Percentiles rank a stretch among this genome's conserved stretches.
phyloP scores from a whole-genome alignment of 2,113 vertebrate genomes.

The Tenrec ecaudatus region DNA sequence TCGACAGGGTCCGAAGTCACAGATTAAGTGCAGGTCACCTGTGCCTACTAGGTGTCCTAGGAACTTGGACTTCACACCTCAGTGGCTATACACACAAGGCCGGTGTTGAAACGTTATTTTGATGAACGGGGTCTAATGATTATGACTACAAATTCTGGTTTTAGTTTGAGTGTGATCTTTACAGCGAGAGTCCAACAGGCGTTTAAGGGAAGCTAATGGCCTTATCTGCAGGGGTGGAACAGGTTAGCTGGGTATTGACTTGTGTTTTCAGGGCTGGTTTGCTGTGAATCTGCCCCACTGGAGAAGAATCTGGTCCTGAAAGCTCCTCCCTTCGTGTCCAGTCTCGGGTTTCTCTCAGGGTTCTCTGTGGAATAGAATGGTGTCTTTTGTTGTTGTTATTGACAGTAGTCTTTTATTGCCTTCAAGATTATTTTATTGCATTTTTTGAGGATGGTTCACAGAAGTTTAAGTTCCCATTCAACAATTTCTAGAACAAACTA shows the following conservation, averaged over 20 bases:
- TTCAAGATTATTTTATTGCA: background rate
- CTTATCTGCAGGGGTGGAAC: background rate
- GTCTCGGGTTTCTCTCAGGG: background rate
- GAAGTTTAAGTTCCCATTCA: background rate
- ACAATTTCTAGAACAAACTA: background rate
- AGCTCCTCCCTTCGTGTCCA: background rate
- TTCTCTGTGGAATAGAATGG: background rate
- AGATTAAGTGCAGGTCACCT: conserved; percentile 29
- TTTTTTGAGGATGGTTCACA: background rate
- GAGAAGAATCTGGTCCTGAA: background rate
- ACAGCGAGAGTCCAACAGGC: background rate
- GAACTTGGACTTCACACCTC: conserved; percentile 59
- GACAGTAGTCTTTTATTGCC: background rate
- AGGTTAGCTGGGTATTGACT: background rate
- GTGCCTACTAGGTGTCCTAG: background rate
- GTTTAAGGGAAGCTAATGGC: background rate
- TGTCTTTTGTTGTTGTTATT: background rate
- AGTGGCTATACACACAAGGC: conserved; percentile 1
- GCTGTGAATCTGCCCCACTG: background rate
- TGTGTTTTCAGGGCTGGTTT: background rate
- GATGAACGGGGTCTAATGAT: background rate
- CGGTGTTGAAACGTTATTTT: conserved; percentile 47
- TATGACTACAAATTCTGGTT: conserved; percentile 10
- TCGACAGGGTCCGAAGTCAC: conserved; percentile 60
- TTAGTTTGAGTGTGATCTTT: background rate